Conservation (phyloP, 2,113 vertebrate species). For the Seriola quinqueradiata region DNA sequence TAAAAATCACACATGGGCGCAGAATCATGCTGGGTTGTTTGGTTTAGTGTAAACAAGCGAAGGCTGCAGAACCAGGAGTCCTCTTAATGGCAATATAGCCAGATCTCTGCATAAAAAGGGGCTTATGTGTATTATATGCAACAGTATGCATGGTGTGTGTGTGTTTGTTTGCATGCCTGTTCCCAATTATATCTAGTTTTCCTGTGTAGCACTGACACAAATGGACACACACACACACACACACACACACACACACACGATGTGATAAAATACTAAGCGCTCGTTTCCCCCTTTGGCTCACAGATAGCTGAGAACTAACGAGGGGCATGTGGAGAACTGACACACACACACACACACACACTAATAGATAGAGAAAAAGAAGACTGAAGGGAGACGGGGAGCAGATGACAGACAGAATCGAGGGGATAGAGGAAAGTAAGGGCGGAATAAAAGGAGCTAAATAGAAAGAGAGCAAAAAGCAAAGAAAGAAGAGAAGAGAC, state of each 20-base stretch:
- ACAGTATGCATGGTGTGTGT: neutral
- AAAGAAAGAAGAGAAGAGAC: neutral
- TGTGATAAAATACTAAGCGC: constrained; percentile 45
- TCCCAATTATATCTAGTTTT: constrained; percentile 54
- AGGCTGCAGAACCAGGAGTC: too few species aligned
- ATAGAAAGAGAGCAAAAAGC: neutral
- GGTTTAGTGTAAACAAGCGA: too few species aligned
- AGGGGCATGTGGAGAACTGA: constrained; percentile 40
- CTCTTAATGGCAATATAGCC: too few species aligned
- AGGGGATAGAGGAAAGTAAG: neutral
- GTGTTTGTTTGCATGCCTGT: neutral
- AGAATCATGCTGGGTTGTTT: too few species aligned
- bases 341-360: constrained; percentile 16
- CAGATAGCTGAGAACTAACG: constrained; percentile 43
- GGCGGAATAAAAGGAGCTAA: neutral
- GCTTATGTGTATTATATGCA: too few species aligned
- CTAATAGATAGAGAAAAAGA: neutral
- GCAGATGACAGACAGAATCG: neutral
- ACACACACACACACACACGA: neutral
- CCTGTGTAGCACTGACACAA: neutral
- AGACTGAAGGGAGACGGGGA: too few species aligned
- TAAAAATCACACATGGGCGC: too few species aligned
- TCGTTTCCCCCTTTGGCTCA: constrained; percentile 17
- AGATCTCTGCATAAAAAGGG: too few species aligned
- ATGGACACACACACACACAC: neutral